Evolutionary conservation across 2,113 vertebrate genomes (phyloP).

Genomic region (Sapayoa aenigma): DNA sequence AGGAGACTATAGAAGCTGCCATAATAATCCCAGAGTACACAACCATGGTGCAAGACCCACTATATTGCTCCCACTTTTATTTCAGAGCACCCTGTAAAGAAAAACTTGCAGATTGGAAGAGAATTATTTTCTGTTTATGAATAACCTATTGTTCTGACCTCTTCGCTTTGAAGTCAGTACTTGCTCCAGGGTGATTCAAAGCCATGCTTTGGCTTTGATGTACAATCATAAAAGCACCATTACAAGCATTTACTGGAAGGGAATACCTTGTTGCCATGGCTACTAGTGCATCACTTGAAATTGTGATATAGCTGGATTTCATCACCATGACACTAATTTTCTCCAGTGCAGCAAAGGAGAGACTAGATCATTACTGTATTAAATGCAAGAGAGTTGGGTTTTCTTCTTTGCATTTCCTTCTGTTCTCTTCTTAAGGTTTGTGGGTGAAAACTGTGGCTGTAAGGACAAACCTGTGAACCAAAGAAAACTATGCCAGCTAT

Average conservation of each 20-base stretch:
- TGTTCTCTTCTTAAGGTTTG: neutral
- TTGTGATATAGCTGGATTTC: constrained; percentile 27
- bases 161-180: constrained; percentile 37
- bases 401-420: neutral
- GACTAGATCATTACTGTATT: neutral
- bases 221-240: constrained; percentile 44
- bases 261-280: constrained; percentile 41
- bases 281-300: constrained; percentile 32
- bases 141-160: constrained; percentile 39
- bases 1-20: neutral
- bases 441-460: neutral
- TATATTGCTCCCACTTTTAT: neutral
- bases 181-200: constrained; percentile 40
- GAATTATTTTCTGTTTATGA: constrained; percentile 32
- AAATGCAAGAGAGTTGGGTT: neutral
- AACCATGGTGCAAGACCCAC: neutral
- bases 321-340: constrained; percentile 48
- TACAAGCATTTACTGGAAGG: constrained; percentile 41
- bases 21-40: neutral
- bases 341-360: neutral
- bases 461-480: neutral
- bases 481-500: neutral
- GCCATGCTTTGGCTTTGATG: constrained; percentile 44
- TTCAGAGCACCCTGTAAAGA: neutral
- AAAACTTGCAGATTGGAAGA: constrained; percentile 2